A percentile compares a stretch with the other conserved stretches of the same genome.
Evolutionary conservation across 1,140 invertebrate species (phyloP).

Genomic region (Phthorimaea operculella): DNA sequence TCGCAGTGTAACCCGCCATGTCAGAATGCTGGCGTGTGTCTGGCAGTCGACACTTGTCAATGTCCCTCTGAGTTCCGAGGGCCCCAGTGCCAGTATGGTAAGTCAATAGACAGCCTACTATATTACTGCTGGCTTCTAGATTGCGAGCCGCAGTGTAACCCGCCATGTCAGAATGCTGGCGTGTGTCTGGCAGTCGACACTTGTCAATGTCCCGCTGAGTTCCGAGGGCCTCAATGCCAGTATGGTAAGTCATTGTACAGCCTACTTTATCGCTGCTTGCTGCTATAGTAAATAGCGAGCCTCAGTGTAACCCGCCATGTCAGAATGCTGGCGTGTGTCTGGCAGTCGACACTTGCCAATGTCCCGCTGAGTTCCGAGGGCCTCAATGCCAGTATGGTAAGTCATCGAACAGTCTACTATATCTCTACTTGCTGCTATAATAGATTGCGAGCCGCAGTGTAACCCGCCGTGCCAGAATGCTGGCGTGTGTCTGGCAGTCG

Average conservation of each 20-base stretch:
- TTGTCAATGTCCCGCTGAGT: constrained; percentile 80
- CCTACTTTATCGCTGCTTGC: constrained; percentile 69
- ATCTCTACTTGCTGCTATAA: constrained; percentile 69
- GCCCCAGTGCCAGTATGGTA: constrained; percentile 81
- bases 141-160: constrained; percentile 76
- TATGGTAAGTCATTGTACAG: constrained; percentile 77
- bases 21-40: constrained; percentile 80
- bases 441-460: constrained; percentile 77
- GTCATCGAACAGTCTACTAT: too few relatives aligned
- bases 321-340: constrained; percentile 82
- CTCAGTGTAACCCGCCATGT: constrained; percentile 79
- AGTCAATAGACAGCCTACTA: constrained; percentile 74
- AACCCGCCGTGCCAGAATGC: constrained; percentile 80
- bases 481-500: constrained; percentile 78
- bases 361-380: constrained; percentile 77
- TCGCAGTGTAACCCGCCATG: constrained; percentile 80
- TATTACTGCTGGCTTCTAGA: too few relatives aligned
- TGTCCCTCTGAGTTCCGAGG: constrained; percentile 79
- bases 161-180: constrained; percentile 81
- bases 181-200: constrained; percentile 78
- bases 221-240: constrained; percentile 79
- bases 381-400: constrained; percentile 83
- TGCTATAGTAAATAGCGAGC: constrained; percentile 74
- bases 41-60: constrained; percentile 79
- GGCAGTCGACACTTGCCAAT: constrained; percentile 79